Base-by-base conservation (phyloP, 2,797 vertebrate species). In the Karalla daura region DNA sequence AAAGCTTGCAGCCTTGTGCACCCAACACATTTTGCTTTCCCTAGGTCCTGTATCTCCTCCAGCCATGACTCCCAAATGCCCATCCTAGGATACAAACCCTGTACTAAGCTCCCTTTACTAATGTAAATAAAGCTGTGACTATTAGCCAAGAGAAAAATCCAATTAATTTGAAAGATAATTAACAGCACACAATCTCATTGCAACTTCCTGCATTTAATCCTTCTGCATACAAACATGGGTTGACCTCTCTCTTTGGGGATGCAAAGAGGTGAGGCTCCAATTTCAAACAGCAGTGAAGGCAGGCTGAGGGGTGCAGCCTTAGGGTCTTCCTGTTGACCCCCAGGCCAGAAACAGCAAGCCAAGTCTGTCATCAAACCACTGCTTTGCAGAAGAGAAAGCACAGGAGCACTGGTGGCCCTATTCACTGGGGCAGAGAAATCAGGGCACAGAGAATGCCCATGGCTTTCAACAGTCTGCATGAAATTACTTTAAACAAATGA, bases 301-400 rank as follows among this genome's bases (percentile, higher is more conserved):
- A 69, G 86, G 82, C 88, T 84, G 87, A 43, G 44, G 62, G 64
- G 55, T 68, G 25, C 78, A 65, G 63, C 41, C 56, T 82, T 87
- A 60, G 66, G 62, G 40, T 63, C 65, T 70, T 58, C 51, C 70
- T 76, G 65, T 52, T 7, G 47, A 88, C 88, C 83, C 78, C 63
- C 46, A 45, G 53, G 49, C 51, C 65, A 75, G 72, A 76, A 84
- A 72, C 44, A 52, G 56, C 70, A 72, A 74, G 63, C 71, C 76
- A 65, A 47, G 33, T 36, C 56, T 63, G 62, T 81, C 80, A 88
- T 89, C 73, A 75, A 81, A 81, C 77, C 62, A 76, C 74, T 72
- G 53, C 68, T 75, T 66, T 69, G 59, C 55, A 41, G 30, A 17
- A 33, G 63, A 82, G 33, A 62, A 74, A 65, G 70, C 67, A 68